Conservation (phyloP, 1,140 invertebrate genomes). For the Drosophila takahashii region DNA sequence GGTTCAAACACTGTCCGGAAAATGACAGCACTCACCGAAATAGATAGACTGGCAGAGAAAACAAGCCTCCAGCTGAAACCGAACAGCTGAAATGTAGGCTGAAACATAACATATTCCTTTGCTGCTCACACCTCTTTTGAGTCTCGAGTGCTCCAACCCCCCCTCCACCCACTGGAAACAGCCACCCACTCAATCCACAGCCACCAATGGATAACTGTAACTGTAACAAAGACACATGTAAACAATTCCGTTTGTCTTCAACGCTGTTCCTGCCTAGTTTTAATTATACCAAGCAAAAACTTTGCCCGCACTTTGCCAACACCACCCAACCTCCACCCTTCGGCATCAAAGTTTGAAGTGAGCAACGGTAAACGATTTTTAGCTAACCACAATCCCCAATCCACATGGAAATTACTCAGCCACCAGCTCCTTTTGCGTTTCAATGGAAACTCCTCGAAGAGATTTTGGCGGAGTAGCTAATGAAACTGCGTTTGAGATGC, state of each 20-base stretch:
- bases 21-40: conserved; percentile 5
- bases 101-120: conserved; percentile 17
- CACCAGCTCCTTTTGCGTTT: conserved; percentile 2
- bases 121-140: neutral
- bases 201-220: conserved; percentile 68
- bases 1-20: neutral
- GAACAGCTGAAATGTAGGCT: conserved; percentile 42
- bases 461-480: neutral
- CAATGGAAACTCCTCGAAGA: neutral
- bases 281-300: conserved; percentile 80
- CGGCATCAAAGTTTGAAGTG: conserved; percentile 33
- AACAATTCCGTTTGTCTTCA: conserved; percentile 74
- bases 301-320: conserved; percentile 48
- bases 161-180: neutral
- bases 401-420: conserved; percentile 22
- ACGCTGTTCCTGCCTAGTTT: conserved; percentile 57
- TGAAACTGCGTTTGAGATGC: neutral
- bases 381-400: conserved; percentile 34
- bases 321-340: neutral
- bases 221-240: conserved; percentile 81
- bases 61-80: conserved; percentile 14
- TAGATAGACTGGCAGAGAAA: conserved; percentile 11
- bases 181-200: conserved; percentile 9
- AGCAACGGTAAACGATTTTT: conserved; percentile 52
- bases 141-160: neutral